Percentiles rank a stretch among this genome's conserved stretches.
Conservation (phyloP, 64 coral and sea anemone genomes). For the Dendronephthya gigantea region DNA sequence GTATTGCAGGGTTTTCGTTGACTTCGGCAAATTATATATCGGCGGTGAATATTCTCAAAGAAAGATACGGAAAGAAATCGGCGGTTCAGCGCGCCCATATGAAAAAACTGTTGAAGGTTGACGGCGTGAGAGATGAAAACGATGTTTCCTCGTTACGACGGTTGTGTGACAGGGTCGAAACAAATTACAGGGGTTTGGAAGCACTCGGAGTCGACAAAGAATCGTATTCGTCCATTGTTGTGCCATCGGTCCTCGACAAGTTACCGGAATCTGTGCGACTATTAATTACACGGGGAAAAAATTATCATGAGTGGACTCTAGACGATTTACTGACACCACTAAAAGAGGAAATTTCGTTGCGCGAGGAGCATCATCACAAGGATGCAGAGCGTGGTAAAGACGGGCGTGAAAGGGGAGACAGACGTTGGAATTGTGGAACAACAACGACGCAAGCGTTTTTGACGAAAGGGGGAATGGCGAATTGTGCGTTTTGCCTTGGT, state of each 20-base stretch:
- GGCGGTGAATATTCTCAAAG: no score
- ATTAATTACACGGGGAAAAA: constrained; percentile 29
- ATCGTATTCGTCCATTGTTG: neutral
- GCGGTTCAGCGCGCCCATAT: no score
- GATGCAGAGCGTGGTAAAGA: neutral
- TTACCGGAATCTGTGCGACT: constrained; percentile 27
- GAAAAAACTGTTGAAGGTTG: no score
- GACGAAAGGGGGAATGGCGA: neutral
- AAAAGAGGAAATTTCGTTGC: neutral
- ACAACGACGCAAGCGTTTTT: no score
- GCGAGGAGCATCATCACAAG: neutral
- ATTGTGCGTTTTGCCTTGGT: constrained; percentile 42
- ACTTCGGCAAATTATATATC: no score
- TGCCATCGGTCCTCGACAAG: neutral
- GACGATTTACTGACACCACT: neutral
- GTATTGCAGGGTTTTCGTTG: no score
- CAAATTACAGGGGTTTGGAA: neutral
- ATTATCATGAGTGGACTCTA: constrained; percentile 29
- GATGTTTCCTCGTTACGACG: no score
- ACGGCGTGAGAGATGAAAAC: no score
- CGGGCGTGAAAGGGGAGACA: neutral
- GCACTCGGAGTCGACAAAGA: neutral
- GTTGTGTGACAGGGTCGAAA: neutral
- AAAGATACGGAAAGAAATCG: no score
- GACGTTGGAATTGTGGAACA: no score